Evolutionary conservation across 2,888 invertebrate species (phyloP).

Genomic region (Plebejus argus): DNA sequence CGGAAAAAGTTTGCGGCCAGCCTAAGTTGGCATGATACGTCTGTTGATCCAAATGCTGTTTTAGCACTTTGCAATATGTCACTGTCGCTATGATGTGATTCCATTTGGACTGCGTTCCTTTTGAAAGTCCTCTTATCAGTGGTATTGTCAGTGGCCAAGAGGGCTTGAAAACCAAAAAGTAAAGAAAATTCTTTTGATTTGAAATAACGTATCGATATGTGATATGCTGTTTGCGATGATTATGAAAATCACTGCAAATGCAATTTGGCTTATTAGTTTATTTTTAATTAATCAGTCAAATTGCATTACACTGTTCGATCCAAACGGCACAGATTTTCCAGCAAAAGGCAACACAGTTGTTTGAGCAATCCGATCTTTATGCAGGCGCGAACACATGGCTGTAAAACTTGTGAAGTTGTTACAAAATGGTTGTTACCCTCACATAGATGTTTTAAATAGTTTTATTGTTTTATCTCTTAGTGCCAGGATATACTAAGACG

Average conservation of each 20-base stretch:
- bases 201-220: no score
- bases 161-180: no score
- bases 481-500: not conserved
- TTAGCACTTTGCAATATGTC: not conserved
- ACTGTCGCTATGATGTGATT: not conserved
- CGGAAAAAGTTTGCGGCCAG: no score
- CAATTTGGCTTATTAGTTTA: no score
- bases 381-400: not conserved
- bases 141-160: no score
- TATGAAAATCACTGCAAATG: no score
- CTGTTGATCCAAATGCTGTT: not conserved
- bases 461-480: not conserved
- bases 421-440: not conserved
- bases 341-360: not conserved
- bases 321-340: not conserved
- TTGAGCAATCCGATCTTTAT: not conserved
- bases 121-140: no score
- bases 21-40: not conserved
- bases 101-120: not conserved
- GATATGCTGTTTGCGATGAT: no score
- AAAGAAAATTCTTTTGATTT: no score
- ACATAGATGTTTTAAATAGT: conserved; percentile 9
- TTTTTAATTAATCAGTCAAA: no score
- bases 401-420: conserved; percentile 16
- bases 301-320: not conserved